Evolutionary conservation across 2,888 invertebrate species (phyloP).

Genomic region (Lasioglossum leucozonium): DNA sequence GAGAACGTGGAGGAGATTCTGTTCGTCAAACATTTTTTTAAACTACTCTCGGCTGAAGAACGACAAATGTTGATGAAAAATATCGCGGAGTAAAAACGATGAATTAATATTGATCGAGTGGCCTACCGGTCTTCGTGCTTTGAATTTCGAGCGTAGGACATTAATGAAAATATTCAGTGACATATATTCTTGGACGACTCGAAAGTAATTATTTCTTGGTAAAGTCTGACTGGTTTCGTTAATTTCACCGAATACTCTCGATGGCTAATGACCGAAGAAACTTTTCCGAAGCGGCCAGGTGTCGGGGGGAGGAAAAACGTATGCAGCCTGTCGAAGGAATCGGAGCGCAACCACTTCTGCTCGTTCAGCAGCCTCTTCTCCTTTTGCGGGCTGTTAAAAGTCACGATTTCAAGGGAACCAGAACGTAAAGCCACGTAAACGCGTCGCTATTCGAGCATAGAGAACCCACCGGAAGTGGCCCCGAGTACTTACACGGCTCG

Average conservation of each 20-base stretch:
- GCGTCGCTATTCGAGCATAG: constrained; percentile 66
- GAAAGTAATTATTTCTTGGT: no score
- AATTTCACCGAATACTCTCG: neutral
- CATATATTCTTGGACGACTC: no score
- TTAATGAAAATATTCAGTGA: no score
- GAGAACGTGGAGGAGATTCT: neutral
- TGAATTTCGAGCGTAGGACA: neutral
- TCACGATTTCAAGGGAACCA: constrained; percentile 62
- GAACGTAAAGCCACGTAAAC: constrained; percentile 63
- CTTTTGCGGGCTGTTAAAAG: constrained; percentile 65
- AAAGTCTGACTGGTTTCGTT: neutral
- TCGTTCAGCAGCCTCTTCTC: constrained; percentile 47
- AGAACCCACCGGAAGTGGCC: constrained; percentile 47
- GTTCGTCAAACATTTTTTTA: neutral
- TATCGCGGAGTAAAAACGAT: neutral
- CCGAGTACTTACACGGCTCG: constrained; percentile 63
- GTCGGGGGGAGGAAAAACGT: constrained; percentile 15
- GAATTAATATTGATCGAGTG: neutral
- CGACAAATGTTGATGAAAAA: neutral
- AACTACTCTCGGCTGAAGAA: neutral
- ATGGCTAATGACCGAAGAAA: neutral
- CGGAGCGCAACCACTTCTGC: constrained; percentile 50
- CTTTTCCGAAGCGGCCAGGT: neutral
- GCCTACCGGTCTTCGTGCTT: neutral
- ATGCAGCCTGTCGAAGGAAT: constrained; percentile 26